These are phyloP conservation scores for Trimorus sp. DNA, from an alignment of 2,888 invertebrate genomes.

Conservation along the genomic window DNA sequence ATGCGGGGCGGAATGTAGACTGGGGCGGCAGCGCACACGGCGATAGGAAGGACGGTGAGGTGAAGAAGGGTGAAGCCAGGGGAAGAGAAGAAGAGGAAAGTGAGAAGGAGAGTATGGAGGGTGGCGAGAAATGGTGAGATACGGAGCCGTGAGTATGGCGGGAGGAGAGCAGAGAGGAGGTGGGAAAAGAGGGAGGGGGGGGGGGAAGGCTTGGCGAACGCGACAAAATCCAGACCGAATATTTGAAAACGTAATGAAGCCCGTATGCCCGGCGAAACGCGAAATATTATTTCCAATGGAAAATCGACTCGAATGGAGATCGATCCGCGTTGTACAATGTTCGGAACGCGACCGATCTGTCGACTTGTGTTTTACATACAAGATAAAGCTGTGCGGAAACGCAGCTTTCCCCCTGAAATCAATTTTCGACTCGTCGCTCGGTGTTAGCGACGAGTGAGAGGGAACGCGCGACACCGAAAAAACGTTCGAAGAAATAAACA, in stretches of 20 bases:
- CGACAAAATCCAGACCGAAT: constrained; percentile 52
- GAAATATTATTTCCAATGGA: constrained; percentile 49
- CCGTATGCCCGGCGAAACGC: constrained; percentile 37
- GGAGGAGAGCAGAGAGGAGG: too few relatives aligned
- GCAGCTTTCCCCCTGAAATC: constrained; percentile 45
- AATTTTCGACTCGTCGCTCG: constrained; percentile 50
- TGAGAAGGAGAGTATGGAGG: too few relatives aligned
- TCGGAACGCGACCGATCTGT: constrained; percentile 53
- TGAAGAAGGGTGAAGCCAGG: too few relatives aligned
- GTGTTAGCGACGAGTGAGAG: not conserved
- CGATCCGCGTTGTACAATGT: constrained; percentile 54
- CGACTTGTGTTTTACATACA: constrained; percentile 59
- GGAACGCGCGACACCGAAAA: too few relatives aligned
- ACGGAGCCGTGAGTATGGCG: too few relatives aligned
- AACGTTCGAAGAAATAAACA: not conserved
- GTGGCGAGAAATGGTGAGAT: too few relatives aligned
- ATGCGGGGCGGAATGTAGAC: too few relatives aligned
- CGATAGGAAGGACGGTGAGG: too few relatives aligned
- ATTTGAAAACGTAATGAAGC: constrained; percentile 57
- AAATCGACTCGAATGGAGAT: constrained; percentile 57
- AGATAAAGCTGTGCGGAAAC: constrained; percentile 56
- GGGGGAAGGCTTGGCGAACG: too few relatives aligned
- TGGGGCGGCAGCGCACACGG: too few relatives aligned
- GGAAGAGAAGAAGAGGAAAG: too few relatives aligned
- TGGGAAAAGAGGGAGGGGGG: too few relatives aligned